Evolutionary conservation across 2,888 invertebrate species (phyloP).

Genomic region (Ormyrus labotus): DNA sequence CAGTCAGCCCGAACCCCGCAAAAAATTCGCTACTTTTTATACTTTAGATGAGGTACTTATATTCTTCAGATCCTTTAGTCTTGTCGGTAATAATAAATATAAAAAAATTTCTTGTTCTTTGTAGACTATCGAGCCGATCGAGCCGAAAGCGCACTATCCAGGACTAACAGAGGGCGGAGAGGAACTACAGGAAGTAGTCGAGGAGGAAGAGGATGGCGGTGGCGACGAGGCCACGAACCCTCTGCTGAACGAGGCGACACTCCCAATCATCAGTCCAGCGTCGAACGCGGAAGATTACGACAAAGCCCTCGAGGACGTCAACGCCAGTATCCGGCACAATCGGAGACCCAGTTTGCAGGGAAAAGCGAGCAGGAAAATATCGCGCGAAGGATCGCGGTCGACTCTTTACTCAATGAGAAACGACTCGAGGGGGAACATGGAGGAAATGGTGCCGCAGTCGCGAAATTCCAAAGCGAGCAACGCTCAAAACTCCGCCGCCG

Average conservation of each 20-base stretch:
- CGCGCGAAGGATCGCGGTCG: conserved; percentile 62
- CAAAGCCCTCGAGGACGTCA: conserved; percentile 66
- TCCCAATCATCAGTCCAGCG: background rate
- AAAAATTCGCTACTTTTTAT: conserved; percentile 67
- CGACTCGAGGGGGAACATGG: conserved; percentile 60
- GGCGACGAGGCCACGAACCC: background rate
- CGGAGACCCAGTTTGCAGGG: conserved; percentile 58
- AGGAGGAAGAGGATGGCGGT: background rate
- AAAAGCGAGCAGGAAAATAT: conserved; percentile 62
- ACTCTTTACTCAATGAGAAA: conserved; percentile 62
- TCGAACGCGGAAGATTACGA: conserved; percentile 55
- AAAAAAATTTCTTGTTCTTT: background rate
- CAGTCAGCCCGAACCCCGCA: conserved; percentile 50
- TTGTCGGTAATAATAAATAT: background rate
- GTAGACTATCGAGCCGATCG: conserved; percentile 44
- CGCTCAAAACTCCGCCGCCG: conserved; percentile 59
- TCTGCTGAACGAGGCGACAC: background rate
- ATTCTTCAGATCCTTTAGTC: background rate
- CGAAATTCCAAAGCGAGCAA: conserved; percentile 37
- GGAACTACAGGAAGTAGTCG: conserved; percentile 7
- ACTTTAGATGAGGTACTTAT: conserved; percentile 64
- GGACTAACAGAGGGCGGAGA: background rate
- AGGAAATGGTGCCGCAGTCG: background rate
- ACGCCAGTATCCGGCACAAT: conserved; percentile 63
- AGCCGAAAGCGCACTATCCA: background rate